phyloP scores from a whole-genome alignment of 2,888 invertebrate species.

The Bellardia pandia region DNA sequence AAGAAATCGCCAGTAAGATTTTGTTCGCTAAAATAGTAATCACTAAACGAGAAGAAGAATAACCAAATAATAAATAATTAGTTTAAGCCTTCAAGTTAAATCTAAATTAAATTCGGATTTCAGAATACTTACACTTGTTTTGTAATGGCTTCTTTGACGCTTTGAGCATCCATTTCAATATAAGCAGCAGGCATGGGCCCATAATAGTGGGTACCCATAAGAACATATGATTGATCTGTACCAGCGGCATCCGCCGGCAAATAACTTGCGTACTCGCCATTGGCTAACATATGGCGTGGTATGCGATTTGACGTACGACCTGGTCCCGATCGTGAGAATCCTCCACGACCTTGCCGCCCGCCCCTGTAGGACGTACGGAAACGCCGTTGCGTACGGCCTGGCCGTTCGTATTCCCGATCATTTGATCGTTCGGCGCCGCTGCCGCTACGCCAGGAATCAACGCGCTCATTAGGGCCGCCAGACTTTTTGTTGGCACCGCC shows the following conservation, averaged over 20 bases:
- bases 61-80: neutral
- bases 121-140: slow-evolving; percentile 93
- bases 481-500: slow-evolving; percentile 75
- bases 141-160: slow-evolving; percentile 92
- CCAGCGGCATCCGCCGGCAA: slow-evolving; percentile 81
- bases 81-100: neutral
- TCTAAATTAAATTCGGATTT: neutral
- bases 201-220: slow-evolving; percentile 84
- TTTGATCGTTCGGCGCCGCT: slow-evolving; percentile 77
- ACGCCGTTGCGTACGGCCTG: slow-evolving; percentile 81
- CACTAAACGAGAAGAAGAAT: slow-evolving; percentile 86
- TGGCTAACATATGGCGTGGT: slow-evolving; percentile 83
- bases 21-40: slow-evolving; percentile 99
- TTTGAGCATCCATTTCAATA: slow-evolving; percentile 84
- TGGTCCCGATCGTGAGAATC: slow-evolving; percentile 84
- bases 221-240: slow-evolving; percentile 81
- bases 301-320: slow-evolving; percentile 83
- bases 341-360: slow-evolving; percentile 82
- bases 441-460: slow-evolving; percentile 84
- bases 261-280: slow-evolving; percentile 81
- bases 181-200: slow-evolving; percentile 82
- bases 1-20: slow-evolving; percentile 98
- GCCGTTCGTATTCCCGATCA: slow-evolving; percentile 74
- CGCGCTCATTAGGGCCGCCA: slow-evolving; percentile 80
- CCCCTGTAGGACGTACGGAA: slow-evolving; percentile 83